Conservation (phyloP, 1,140 invertebrate genomes). For the Heliconius himera region DNA sequence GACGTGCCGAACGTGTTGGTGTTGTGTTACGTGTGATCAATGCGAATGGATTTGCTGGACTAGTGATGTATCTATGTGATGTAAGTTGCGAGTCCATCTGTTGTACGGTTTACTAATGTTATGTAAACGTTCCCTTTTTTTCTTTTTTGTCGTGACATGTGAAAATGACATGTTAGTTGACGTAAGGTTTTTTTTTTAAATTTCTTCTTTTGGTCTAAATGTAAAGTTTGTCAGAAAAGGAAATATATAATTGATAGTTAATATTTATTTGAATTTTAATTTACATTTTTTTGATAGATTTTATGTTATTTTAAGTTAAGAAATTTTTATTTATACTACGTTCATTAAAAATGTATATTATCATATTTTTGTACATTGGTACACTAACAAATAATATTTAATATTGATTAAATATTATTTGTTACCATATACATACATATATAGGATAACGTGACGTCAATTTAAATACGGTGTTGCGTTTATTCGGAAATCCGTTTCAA, state of each 20-base stretch:
- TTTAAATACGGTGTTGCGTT: background rate
- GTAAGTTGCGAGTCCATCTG: slow-evolving; percentile 23
- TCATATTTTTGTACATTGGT: background rate
- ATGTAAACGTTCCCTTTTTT: slow-evolving; percentile 12
- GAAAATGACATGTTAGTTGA: slow-evolving; percentile 22
- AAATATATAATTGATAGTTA: no score
- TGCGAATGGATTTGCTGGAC: slow-evolving; percentile 39
- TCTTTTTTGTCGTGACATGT: background rate
- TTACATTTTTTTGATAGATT: no score
- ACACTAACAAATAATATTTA: no score
- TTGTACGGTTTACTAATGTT: background rate
- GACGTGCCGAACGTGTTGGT: slow-evolving; percentile 49
- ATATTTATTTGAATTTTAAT: no score
- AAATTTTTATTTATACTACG: background rate
- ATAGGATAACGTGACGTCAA: background rate
- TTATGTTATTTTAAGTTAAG: background rate
- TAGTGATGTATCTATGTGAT: slow-evolving; percentile 25
- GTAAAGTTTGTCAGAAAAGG: background rate
- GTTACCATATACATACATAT: background rate
- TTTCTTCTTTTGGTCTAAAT: background rate
- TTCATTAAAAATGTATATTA: background rate
- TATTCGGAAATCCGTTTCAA: background rate
- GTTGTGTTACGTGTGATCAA: slow-evolving; percentile 47
- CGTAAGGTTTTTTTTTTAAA: slow-evolving; percentile 18
- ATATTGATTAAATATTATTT: background rate